phyloP scores from a whole-genome alignment of 2,113 vertebrate species.

The Tenebrosternarchus preto region DNA sequence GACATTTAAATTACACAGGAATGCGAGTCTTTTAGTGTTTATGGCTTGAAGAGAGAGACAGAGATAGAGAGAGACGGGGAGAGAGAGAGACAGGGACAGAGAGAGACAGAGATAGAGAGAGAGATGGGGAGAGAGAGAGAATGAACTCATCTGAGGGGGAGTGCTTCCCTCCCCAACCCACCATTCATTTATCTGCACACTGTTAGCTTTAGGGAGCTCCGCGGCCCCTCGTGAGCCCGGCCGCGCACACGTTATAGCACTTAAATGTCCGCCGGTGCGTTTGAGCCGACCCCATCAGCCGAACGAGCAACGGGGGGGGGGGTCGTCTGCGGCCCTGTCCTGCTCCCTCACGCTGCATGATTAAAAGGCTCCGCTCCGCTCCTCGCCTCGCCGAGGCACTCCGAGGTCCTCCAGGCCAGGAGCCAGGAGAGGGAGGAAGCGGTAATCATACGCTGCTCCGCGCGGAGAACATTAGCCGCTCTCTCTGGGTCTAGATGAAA shows the following conservation, averaged over 20 bases:
- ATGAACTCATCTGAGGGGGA: conserved; percentile 11
- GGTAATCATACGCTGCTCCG: conserved; percentile 4
- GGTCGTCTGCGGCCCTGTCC: not conserved
- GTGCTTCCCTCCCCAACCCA: conserved; percentile 32
- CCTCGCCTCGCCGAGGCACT: not conserved
- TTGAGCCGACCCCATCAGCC: not conserved
- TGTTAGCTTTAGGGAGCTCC: conserved; percentile 20
- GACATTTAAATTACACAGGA: conserved; percentile 48
- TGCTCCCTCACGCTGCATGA: conserved; percentile 3
- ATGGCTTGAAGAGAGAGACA: not conserved
- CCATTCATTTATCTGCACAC: conserved; percentile 39
- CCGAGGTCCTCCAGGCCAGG: conserved; percentile 7
- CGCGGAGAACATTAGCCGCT: too few species aligned
- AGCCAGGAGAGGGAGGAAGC: not conserved
- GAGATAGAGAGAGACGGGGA: too few species aligned
- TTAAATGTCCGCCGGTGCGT: conserved; percentile 10
- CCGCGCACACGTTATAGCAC: conserved; percentile 32
- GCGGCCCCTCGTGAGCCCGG: not conserved
- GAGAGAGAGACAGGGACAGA: too few species aligned
- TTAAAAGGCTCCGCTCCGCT: conserved; percentile 5
- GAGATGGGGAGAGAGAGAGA: too few species aligned
- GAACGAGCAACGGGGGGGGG: not conserved
- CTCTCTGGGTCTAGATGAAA: conserved; percentile 21
- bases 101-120: too few species aligned
- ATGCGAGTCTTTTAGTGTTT: conserved; percentile 46